These are phyloP conservation scores for Amphiduros pacificus DNA, from an alignment of 2,888 invertebrate species.

Conservation along the genomic window DNA sequence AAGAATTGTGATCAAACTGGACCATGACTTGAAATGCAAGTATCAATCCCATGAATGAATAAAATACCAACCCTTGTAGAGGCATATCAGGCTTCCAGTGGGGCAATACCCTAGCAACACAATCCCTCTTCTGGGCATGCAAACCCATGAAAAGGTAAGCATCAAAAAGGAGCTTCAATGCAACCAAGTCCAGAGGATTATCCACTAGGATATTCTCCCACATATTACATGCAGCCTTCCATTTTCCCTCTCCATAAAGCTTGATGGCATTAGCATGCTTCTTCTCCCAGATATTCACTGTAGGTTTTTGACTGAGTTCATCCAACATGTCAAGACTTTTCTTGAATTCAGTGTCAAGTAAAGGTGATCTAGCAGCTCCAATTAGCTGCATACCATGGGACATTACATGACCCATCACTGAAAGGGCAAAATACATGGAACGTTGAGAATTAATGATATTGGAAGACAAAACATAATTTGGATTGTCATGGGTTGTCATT, in stretches of 20 bases:
- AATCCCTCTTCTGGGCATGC: background rate
- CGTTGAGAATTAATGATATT: too few relatives aligned
- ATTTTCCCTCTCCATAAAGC: background rate
- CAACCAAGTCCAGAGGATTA: background rate
- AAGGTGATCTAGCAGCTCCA: background rate
- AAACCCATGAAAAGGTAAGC: background rate
- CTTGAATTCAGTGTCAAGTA: background rate
- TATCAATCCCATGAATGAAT: too few relatives aligned
- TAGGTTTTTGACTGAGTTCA: background rate
- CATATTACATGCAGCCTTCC: background rate
- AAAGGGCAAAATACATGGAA: too few relatives aligned
- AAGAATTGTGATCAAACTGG: too few relatives aligned
- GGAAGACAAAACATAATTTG: too few relatives aligned
- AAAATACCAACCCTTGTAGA: background rate
- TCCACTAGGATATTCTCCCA: constrained; percentile 1
- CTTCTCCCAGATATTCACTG: background rate
- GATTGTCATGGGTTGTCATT: too few relatives aligned
- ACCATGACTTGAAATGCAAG: too few relatives aligned
- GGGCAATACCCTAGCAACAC: background rate
- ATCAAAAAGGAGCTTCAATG: background rate
- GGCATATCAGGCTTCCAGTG: constrained; percentile 2
- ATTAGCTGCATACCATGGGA: background rate
- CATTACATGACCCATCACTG: constrained; percentile 2
- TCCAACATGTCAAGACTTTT: background rate
- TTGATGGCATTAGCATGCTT: background rate